A percentile compares a stretch with the other conserved stretches of the same genome.
Evolutionary conservation across 2,888 invertebrate genomes (phyloP).

Genomic region (Thymelicus acteon): DNA sequence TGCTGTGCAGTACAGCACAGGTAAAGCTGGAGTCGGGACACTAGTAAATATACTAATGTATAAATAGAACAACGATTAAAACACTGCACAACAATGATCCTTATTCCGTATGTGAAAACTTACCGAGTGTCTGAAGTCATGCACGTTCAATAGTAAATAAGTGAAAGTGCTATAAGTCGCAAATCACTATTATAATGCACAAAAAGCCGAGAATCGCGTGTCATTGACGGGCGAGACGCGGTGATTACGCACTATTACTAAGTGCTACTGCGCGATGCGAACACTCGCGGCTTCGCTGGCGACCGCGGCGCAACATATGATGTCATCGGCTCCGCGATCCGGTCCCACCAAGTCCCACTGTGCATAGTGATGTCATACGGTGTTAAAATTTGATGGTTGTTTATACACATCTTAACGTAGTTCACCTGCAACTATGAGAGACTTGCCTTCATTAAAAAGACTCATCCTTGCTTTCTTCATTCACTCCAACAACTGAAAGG

Average conservation of each 20-base stretch:
- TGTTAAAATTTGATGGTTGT: slow-evolving; percentile 26
- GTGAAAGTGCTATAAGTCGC: slow-evolving; percentile 23
- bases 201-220: slow-evolving; percentile 29
- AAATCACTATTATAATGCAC: slow-evolving; percentile 23
- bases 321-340: slow-evolving; percentile 22
- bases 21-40: no score
- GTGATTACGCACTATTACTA: background rate
- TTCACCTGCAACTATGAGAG: no score
- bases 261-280: background rate
- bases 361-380: slow-evolving; percentile 31
- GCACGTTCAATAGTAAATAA: slow-evolving; percentile 8
- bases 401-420: background rate
- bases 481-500: no score
- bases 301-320: slow-evolving; percentile 21
- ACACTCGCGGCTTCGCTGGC: background rate
- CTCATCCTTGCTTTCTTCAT: no score
- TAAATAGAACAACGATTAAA: background rate
- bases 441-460: no score
- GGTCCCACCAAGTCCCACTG: slow-evolving; percentile 17
- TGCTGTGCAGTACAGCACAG: no score
- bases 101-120: background rate
- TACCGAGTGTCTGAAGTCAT: slow-evolving; percentile 4
- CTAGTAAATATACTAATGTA: background rate
- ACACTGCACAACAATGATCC: background rate
- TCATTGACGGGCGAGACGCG: slow-evolving; percentile 20